Percentiles rank a stretch among this genome's conserved stretches.
Evolutionary conservation across 2,888 invertebrate genomes (phyloP).

Genomic region (Platycnemis pennipes): DNA sequence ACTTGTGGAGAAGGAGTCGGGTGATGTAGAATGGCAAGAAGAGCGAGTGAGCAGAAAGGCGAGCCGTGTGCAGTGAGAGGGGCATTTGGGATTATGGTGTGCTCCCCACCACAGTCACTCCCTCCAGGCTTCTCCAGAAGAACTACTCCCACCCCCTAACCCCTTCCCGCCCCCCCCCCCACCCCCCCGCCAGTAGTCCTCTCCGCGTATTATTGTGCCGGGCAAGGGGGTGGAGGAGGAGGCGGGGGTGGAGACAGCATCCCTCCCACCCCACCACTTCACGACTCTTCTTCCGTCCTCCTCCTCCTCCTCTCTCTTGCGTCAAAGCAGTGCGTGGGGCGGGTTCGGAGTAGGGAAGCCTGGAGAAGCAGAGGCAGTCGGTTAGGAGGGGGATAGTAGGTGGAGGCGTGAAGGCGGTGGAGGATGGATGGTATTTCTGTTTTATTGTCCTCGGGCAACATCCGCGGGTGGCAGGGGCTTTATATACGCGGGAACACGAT

Average conservation of each 20-base stretch:
- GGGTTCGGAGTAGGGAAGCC: background rate
- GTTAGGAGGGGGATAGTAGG: no score
- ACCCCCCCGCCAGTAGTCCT: background rate
- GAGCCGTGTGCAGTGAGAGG: background rate
- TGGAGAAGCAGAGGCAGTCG: no score
- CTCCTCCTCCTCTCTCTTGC: background rate
- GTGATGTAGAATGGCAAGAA: background rate
- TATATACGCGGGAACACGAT: no score
- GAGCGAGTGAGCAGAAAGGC: background rate
- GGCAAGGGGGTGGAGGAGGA: no score
- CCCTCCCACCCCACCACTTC: background rate
- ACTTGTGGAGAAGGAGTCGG: background rate
- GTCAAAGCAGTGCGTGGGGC: background rate
- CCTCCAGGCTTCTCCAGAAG: background rate
- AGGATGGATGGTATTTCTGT: no score
- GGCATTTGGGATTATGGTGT: background rate
- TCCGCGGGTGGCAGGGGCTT: no score
- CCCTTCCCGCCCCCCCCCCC: background rate
- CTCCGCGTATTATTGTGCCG: background rate
- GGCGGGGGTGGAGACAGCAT: background rate
- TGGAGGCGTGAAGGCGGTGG: no score
- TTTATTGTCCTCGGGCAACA: no score
- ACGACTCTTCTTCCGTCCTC: background rate
- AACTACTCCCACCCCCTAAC: background rate
- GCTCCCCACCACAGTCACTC: no score